These are phyloP conservation scores for Arbacia lixula DNA, from an alignment of 53 echinoderm and acorn worm genomes.

Conservation along the genomic window DNA sequence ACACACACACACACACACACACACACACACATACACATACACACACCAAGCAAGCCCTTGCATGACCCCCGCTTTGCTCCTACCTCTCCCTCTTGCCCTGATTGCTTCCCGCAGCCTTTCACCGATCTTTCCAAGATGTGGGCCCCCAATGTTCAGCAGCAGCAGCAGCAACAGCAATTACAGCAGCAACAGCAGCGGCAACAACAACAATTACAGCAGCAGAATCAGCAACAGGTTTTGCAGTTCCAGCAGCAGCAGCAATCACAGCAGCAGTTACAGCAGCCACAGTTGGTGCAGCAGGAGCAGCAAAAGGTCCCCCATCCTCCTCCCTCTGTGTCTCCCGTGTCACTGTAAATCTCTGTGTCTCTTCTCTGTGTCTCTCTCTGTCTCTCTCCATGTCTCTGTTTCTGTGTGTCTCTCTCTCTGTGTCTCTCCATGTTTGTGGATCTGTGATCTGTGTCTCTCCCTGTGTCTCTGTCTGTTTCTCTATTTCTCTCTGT, in stretches of 20 bases:
- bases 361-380: too few species aligned
- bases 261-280: constrained; percentile 72
- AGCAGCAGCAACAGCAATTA: constrained; percentile 44
- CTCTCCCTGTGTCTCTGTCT: not conserved
- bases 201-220: constrained; percentile 64
- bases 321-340: not conserved
- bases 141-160: constrained; percentile 54
- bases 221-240: constrained; percentile 43
- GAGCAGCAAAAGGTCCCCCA: constrained; percentile 63
- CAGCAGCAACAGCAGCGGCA: constrained; percentile 72
- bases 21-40: too few species aligned
- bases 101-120: constrained; percentile 66
- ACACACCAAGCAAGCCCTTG: not conserved
- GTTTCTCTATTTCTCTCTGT: not conserved
- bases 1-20: too few species aligned
- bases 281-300: constrained; percentile 56
- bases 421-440: not conserved
- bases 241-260: constrained; percentile 39
- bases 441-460: too few species aligned
- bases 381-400: too few species aligned
- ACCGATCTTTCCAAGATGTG: constrained; percentile 79
- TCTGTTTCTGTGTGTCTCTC: not conserved
- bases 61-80: constrained; percentile 21
- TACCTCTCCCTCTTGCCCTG: constrained; percentile 7
- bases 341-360: too few species aligned